Percentiles rank a stretch among this genome's conserved stretches.
phyloP scores from a whole-genome alignment of 2,113 vertebrate genomes.

The Albula glossodonta region DNA sequence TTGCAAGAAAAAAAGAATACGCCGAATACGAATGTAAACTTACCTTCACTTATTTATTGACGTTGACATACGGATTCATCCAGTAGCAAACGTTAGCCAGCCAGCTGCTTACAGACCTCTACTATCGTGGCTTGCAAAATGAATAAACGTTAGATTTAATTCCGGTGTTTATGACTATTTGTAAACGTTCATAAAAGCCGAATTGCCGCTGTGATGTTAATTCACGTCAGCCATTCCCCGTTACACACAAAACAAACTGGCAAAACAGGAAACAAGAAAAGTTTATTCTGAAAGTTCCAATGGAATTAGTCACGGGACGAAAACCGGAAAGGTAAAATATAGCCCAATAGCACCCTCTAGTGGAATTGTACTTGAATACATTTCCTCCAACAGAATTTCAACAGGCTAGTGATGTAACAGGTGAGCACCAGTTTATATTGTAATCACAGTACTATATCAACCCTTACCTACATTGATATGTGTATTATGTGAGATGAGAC shows the following conservation, averaged over 20 bases:
- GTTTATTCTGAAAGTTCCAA: constrained; percentile 62
- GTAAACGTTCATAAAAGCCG: neutral
- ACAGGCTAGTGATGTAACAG: no score
- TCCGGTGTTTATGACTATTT: neutral
- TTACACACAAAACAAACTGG: constrained; percentile 17
- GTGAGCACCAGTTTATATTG: no score
- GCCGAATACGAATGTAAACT: neutral
- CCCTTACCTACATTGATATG: no score
- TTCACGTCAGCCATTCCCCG: neutral
- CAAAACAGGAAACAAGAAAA: constrained; percentile 55
- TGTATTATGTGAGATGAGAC: no score
- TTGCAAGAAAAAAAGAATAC: neutral
- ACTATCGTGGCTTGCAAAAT: neutral
- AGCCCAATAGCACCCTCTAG: neutral
- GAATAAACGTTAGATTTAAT: neutral
- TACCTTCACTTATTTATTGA: neutral
- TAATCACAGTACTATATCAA: no score
- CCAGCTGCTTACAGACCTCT: neutral
- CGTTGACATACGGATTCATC: neutral
- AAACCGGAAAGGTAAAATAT: neutral
- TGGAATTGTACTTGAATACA: neutral
- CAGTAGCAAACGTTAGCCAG: neutral
- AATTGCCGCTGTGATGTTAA: neutral
- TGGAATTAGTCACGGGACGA: constrained; percentile 72
- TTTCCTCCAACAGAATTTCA: neutral